Evolutionary conservation across 1,140 invertebrate species (phyloP).

Genomic region (Scylla paramamosain): DNA sequence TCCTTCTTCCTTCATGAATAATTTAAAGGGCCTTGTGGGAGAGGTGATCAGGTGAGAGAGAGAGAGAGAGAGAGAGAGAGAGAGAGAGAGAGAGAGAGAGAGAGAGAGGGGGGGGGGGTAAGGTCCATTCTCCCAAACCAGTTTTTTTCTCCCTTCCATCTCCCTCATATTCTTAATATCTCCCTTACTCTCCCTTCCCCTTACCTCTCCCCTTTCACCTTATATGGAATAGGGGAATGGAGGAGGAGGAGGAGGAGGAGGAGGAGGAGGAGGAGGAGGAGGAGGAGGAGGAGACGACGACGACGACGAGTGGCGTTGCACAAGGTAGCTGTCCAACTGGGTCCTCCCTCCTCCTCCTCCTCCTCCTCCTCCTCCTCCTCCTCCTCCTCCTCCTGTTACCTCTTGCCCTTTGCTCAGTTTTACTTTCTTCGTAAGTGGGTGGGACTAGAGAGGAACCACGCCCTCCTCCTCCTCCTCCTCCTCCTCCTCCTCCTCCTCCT

Average conservation of each 20-base stretch:
- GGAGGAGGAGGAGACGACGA: too few species aligned
- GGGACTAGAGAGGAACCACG: not conserved
- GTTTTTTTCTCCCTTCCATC: too few species aligned
- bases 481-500: constrained; percentile 17
- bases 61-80: constrained; percentile 40
- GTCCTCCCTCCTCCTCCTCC: not conserved
- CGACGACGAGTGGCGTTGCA: not conserved
- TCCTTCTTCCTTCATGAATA: constrained; percentile 16
- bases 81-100: constrained; percentile 33
- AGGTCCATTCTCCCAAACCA: too few species aligned
- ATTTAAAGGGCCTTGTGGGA: not conserved
- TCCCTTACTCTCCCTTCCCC: too few species aligned
- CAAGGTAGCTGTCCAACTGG: not conserved
- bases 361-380: not conserved
- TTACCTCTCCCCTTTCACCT: not conserved
- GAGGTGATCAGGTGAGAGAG: constrained; percentile 33
- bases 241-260: not conserved
- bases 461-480: constrained; percentile 17
- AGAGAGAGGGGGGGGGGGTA: too few species aligned
- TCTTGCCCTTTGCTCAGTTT: not conserved
- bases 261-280: not conserved
- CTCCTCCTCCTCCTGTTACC: not conserved
- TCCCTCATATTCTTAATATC: not conserved
- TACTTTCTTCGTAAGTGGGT: not conserved
- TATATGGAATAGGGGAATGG: not conserved